Evolutionary conservation across 1,140 invertebrate genomes (phyloP), one percentile per base, ranked within the genome.

Genomic region (Hesperophylax magnus): DNA sequence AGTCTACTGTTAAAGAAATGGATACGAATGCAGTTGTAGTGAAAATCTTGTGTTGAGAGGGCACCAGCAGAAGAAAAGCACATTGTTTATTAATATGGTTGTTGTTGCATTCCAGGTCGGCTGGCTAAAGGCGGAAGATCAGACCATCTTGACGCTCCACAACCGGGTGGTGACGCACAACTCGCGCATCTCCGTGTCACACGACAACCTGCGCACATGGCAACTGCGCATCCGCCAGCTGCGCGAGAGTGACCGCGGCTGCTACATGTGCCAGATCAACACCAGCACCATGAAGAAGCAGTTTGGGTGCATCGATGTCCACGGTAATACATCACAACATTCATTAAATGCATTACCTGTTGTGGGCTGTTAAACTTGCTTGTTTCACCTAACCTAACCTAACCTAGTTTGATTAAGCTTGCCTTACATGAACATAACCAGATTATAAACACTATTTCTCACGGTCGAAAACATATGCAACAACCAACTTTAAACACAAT

Each of bases 231-330:
- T 96, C 84, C 88, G 93, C 82, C 93, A 94, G 79, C 87, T 95
- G 39, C 90, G 93, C 34, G 93, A 94, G 79, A 91, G 92, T 18
- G 95, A 96, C 88, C 90, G 93, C 34, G 95, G 94, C 34, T 96
- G 94, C 86, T 96, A 96, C 87, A 96, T 96, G 94, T 96, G 95
- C 85, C 95, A 96, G 90, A 94, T 98, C 84, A 98, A 97, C 88
- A 97, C 96, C 1, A 94, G 93, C 56, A 93, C 93, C 20, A 97
- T 97, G 95, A 96, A 94, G 85, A 96, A 94, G 87, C 95, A 95
- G 87, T 90, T 95, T 58, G 97, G 96, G 22, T 97, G 96, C 87
- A 93, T 98, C 60, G 95, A 97, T 86, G 96, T 98, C 20, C 94
- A 95, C 87, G 95, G 96, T 97, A 87, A 71, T 0, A 11, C 9